A percentile compares a stretch with the other conserved stretches of the same genome.
These are phyloP conservation scores for Lysiphlebus fabarum DNA, from an alignment of 1,140 invertebrate species.

Conservation along the genomic window DNA sequence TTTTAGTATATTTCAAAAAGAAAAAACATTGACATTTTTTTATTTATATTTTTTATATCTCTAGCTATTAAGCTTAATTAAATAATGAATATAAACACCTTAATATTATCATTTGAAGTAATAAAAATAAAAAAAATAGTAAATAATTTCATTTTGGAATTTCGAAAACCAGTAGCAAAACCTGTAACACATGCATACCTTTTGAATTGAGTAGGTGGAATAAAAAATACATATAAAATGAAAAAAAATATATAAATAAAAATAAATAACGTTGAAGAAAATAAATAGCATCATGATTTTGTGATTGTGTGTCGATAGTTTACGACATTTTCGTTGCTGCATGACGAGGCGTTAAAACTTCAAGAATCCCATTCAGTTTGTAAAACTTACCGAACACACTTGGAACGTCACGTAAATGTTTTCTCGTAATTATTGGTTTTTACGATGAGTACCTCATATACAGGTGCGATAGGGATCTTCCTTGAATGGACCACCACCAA, in stretches of 20 bases:
- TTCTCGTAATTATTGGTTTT: slow-evolving; percentile 49
- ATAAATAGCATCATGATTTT: slow-evolving; percentile 37
- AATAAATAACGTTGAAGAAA: slow-evolving; percentile 27
- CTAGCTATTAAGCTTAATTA: no score
- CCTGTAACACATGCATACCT: no score
- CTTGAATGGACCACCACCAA: slow-evolving; percentile 33
- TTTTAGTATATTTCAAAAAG: no score
- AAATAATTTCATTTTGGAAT: no score
- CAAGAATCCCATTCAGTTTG: neutral
- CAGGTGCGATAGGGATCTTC: slow-evolving; percentile 49
- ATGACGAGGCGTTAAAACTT: slow-evolving; percentile 36
- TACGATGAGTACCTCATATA: slow-evolving; percentile 38
- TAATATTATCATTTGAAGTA: no score
- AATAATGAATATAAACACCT: no score
- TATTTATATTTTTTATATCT: no score
- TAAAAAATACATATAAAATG: no score
- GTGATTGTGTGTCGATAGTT: slow-evolving; percentile 41
- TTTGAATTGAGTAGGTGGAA: no score
- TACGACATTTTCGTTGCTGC: slow-evolving; percentile 33
- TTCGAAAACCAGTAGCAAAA: no score
- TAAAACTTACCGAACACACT: slow-evolving; percentile 1
- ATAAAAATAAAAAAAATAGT: no score
- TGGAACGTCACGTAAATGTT: neutral
- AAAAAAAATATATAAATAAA: slow-evolving; percentile 24
- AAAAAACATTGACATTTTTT: no score